Percentiles rank a stretch among this genome's conserved stretches.
Evolutionary conservation across 2,888 invertebrate genomes (phyloP).

Genomic region (Octonoba sinensis): DNA sequence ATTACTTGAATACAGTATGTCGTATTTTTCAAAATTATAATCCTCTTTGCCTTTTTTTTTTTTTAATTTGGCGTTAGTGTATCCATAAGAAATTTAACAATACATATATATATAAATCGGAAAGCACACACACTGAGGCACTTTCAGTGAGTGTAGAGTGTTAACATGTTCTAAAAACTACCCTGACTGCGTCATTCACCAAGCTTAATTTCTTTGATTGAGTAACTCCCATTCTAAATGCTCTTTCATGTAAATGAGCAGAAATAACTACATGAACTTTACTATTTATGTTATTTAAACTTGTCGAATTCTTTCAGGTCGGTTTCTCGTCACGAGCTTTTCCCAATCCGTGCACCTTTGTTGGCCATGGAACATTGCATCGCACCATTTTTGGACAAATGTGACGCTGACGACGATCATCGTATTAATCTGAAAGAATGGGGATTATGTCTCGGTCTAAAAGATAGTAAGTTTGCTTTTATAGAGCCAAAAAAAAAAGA

Average conservation of each 20-base stretch:
- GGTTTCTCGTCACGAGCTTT: slow-evolving; percentile 93
- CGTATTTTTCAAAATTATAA: no score
- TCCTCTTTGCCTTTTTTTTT: no score
- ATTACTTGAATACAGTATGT: no score
- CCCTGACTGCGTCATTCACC: neutral
- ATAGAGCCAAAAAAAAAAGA: neutral
- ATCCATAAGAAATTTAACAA: no score
- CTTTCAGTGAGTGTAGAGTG: no score
- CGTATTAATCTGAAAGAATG: slow-evolving; percentile 92
- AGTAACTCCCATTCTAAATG: no score
- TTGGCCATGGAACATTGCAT: slow-evolving; percentile 98
- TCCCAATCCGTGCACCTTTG: slow-evolving; percentile 94
- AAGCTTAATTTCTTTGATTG: neutral
- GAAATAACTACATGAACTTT: neutral
- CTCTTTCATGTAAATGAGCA: no score
- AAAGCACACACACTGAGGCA: no score
- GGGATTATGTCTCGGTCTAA: slow-evolving; percentile 82
- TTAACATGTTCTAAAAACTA: no score
- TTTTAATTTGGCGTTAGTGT: no score
- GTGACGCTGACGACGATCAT: slow-evolving; percentile 90
- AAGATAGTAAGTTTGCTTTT: slow-evolving; percentile 75
- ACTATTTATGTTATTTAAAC: neutral
- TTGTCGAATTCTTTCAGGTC: slow-evolving; percentile 72
- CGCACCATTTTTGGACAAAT: slow-evolving; percentile 92
- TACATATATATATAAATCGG: no score